Conservation (phyloP, 2,797 vertebrate genomes). For the Pseudotriccus pelzelni region DNA sequence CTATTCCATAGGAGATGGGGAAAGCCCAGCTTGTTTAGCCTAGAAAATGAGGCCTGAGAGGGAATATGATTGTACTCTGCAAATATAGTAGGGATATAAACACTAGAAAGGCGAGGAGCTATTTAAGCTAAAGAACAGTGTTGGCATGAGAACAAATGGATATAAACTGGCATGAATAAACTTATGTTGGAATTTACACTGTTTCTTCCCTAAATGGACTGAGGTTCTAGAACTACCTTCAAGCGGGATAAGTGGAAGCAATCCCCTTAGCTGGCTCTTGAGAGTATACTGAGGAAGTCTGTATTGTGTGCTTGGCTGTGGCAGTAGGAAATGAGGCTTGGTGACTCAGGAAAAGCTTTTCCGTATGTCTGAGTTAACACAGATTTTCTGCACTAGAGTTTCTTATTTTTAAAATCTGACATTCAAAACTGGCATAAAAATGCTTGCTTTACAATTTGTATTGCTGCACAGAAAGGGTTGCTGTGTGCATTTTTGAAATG, state of each 20-base stretch:
- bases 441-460: background rate
- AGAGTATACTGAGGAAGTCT: background rate
- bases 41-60: background rate
- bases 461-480: background rate
- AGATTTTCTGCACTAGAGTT: background rate
- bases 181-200: background rate
- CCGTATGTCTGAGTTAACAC: background rate
- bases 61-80: background rate
- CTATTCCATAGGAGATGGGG: background rate
- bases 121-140: background rate
- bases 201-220: background rate
- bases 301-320: background rate
- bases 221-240: background rate
- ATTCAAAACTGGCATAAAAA: background rate
- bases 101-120: background rate
- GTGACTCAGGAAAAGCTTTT: background rate
- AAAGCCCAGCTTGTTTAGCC: background rate
- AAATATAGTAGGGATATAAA: background rate
- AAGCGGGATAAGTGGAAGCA: background rate
- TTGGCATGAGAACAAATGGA: background rate
- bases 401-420: conserved; percentile 4
- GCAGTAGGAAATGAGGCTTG: background rate
- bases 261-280: background rate
- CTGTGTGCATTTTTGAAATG: background rate
- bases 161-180: background rate